Evolutionary conservation across 2,888 invertebrate species (phyloP).

Genomic region (Halictus ligatus): DNA sequence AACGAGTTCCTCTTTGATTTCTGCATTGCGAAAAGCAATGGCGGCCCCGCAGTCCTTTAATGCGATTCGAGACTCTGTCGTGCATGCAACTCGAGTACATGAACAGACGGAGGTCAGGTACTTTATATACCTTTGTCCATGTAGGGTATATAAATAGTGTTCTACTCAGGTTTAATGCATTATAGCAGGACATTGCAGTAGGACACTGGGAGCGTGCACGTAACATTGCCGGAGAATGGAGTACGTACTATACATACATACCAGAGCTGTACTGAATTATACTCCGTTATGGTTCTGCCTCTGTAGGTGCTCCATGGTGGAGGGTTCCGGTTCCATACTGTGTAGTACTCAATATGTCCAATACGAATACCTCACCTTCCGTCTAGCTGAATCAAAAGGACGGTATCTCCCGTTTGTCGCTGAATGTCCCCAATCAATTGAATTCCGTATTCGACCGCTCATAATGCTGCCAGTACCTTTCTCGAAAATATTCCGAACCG

Average conservation of each 20-base stretch:
- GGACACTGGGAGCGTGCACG: constrained; percentile 72
- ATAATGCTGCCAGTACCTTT: background rate
- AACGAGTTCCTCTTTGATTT: constrained; percentile 4
- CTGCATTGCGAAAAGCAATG: constrained; percentile 4
- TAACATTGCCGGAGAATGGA: constrained; percentile 76
- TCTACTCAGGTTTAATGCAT: constrained; percentile 79
- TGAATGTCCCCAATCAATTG: constrained; percentile 14
- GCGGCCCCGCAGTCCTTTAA: constrained; percentile 58
- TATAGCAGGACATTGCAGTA: constrained; percentile 74
- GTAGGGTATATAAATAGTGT: constrained; percentile 72
- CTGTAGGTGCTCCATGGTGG: constrained; percentile 71
- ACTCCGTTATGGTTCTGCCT: constrained; percentile 79
- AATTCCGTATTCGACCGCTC: background rate
- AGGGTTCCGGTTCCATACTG: constrained; percentile 58
- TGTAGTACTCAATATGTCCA: constrained; percentile 77
- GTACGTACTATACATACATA: constrained; percentile 80
- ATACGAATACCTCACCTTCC: constrained; percentile 68
- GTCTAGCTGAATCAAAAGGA: constrained; percentile 72
- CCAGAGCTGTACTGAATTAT: constrained; percentile 80
- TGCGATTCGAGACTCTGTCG: constrained; percentile 70
- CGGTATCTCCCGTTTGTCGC: constrained; percentile 40
- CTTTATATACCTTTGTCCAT: constrained; percentile 68
- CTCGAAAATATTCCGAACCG: background rate
- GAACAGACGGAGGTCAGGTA: constrained; percentile 57
- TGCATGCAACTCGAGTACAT: constrained; percentile 51